phyloP scores from a whole-genome alignment of 2,888 invertebrate species.

The Drosophila meridionalis region DNA sequence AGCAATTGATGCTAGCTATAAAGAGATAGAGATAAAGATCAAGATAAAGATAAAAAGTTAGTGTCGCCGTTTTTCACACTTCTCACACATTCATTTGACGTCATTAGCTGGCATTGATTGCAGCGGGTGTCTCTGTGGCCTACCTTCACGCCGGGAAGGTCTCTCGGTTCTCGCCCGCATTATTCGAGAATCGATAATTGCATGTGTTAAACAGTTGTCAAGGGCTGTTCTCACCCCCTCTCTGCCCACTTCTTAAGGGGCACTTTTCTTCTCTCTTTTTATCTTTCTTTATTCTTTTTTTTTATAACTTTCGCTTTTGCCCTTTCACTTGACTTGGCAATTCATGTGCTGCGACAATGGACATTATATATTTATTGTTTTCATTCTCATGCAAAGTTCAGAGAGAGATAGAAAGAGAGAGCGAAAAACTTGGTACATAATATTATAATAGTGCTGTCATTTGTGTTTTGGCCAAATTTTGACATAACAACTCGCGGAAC shows the following conservation, averaged over 20 bases:
- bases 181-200: conserved; percentile 69
- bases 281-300: neutral
- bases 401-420: conserved; percentile 13
- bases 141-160: conserved; percentile 15
- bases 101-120: conserved; percentile 53
- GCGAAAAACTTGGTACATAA: conserved; percentile 23
- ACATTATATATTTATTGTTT: conserved; percentile 9
- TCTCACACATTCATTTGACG: conserved; percentile 38
- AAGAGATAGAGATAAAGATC: neutral
- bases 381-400: conserved; percentile 41
- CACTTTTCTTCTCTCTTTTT: neutral
- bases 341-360: conserved; percentile 25
- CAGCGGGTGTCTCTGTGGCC: conserved; percentile 36
- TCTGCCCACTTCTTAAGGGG: conserved; percentile 1
- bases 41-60: neutral
- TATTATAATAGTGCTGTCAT: conserved; percentile 44
- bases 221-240: conserved; percentile 20
- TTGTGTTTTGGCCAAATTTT: conserved; percentile 43
- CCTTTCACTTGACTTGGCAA: conserved; percentile 55
- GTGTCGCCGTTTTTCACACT: neutral
- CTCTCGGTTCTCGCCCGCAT: conserved; percentile 51
- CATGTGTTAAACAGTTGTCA: conserved; percentile 52
- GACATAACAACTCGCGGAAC: conserved; percentile 52
- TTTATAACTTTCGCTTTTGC: conserved; percentile 42
- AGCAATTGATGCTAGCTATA: neutral